Evolutionary conservation across 2,797 vertebrate species (phyloP), one percentile per base, ranked within the genome.

Genomic region (Pseudochaenichthys georgianus): DNA sequence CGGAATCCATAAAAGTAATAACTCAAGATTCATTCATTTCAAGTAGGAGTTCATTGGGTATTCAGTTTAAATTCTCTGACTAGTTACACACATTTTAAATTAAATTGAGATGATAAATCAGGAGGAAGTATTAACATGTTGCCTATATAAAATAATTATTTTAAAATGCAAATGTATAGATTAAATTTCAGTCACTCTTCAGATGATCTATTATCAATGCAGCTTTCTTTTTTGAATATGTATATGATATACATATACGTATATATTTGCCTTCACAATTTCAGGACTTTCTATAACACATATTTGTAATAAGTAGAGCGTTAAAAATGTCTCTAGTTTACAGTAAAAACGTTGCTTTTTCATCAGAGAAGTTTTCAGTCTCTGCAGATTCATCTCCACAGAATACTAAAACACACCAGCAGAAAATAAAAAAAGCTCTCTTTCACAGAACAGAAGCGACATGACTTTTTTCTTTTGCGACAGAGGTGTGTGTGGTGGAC

Each of bases 401-500:
- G 74, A 85, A 81, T 70, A 75, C 60, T 70, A 80, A 90, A 82
- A 83, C 43, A 73, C 46, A 75, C 3, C 52, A 60, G 28, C 10
- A 38, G 55, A 46, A 60, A 6, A 3, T 23, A 48, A 62, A 23
- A 47, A 63, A 7, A 55, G 13, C 3, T 0, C 4, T 19, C 59
- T 80, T 77, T 70, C 43, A 59, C 43, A 60, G 48, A 77, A 74
- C 64, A 74, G 64, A 75, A 80, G 70, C 66, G 66, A 55, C 60
- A 70, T 74, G 77, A 87, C 77, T 78, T 63, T 38, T 85, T 78
- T 64, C 82, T 31, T 81, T 63, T 69, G 62, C 15, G 11, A 75
- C 72, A 99, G 98, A 99, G 78, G 92, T 99, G 70, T 99, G 98
- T 23, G 90, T 95, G 0, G 95, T 92, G 88, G 98, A 98, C 93